These are phyloP conservation scores for Phragmatobia fuliginosa DNA, from an alignment of 2,888 invertebrate genomes.

Conservation along the genomic window DNA sequence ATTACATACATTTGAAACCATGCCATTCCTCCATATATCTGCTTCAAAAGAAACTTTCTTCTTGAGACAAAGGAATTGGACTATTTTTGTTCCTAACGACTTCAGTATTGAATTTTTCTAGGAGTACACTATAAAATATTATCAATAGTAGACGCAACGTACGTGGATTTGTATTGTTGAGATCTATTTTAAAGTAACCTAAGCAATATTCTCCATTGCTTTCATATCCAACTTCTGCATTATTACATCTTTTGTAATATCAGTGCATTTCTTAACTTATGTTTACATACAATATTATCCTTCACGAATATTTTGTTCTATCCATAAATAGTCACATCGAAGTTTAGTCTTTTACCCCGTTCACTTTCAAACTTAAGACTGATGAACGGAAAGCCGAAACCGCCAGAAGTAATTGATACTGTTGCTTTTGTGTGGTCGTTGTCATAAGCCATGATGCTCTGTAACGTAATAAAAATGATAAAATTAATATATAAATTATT, in stretches of 20 bases:
- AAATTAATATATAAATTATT: too few relatives aligned
- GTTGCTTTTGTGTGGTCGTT: conserved; percentile 54
- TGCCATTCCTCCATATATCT: not conserved
- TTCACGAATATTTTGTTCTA: conserved; percentile 9
- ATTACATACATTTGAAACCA: too few relatives aligned
- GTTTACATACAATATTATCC: not conserved
- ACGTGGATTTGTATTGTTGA: not conserved
- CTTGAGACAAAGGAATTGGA: not conserved
- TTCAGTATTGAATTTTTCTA: not conserved
- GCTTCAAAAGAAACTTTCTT: not conserved
- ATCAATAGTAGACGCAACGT: not conserved
- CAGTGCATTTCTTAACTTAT: not conserved
- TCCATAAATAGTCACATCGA: conserved; percentile 49
- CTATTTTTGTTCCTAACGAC: not conserved
- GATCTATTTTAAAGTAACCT: not conserved
- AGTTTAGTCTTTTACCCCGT: conserved; percentile 55
- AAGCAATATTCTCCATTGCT: not conserved
- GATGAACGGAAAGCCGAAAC: conserved; percentile 58
- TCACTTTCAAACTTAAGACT: conserved; percentile 61
- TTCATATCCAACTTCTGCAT: not conserved
- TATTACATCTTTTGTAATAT: not conserved
- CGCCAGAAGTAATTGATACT: conserved; percentile 58
- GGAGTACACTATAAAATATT: not conserved
- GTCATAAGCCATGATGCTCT: conserved; percentile 61
- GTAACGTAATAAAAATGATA: conserved; percentile 35